Evolutionary conservation across 2,113 vertebrate genomes (phyloP).

Genomic region (Oceanodroma tethys): DNA sequence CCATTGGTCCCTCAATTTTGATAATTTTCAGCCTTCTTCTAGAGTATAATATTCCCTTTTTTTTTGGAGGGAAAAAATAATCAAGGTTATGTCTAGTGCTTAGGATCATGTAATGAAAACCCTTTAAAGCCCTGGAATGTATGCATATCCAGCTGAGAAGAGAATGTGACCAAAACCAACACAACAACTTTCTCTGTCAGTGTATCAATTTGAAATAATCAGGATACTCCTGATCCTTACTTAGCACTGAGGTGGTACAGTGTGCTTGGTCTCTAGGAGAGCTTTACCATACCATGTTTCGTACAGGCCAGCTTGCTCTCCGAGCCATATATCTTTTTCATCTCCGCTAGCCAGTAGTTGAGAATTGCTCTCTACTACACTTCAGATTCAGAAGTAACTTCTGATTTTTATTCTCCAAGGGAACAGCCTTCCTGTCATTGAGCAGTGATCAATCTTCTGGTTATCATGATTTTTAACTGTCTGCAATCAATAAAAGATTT

Average conservation of each 20-base stretch:
- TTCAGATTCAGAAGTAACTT: not conserved
- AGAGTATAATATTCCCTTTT: not conserved
- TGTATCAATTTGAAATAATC: not conserved
- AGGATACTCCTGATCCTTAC: not conserved
- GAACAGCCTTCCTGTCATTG: not conserved
- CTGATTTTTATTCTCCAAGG: not conserved
- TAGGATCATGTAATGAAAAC: not conserved
- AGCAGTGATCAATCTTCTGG: not conserved
- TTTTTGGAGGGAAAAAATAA: not conserved
- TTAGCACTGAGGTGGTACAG: not conserved
- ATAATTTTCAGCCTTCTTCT: not conserved
- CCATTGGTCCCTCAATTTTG: not conserved
- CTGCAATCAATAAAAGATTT: not conserved
- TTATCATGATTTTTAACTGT: not conserved
- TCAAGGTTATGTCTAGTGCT: not conserved
- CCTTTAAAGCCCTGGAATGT: not conserved
- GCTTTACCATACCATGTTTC: not conserved
- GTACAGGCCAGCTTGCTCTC: not conserved
- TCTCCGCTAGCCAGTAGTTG: not conserved
- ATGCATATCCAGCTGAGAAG: not conserved
- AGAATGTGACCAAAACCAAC: not conserved
- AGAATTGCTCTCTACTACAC: not conserved
- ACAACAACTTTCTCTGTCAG: not conserved
- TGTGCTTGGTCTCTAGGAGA: not conserved
- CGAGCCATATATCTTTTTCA: not conserved